Evolutionary conservation across 2,888 invertebrate genomes (phyloP).

Genomic region (Spisula subtruncata): DNA sequence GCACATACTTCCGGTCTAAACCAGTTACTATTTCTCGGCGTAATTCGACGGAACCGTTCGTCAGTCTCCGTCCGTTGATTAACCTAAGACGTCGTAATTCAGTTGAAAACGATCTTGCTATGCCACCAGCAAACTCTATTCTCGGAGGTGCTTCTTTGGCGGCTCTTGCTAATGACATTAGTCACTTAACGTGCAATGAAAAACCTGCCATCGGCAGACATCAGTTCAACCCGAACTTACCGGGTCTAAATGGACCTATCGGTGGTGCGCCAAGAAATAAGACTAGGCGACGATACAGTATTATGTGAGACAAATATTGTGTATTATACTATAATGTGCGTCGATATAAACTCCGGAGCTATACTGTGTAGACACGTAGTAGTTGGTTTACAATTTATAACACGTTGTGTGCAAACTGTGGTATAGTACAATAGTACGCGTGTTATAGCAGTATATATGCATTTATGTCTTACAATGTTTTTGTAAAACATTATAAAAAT

Average conservation of each 20-base stretch:
- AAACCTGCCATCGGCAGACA: slow-evolving; percentile 30
- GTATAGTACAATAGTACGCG: neutral
- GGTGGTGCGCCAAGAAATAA: slow-evolving; percentile 47
- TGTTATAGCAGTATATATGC: neutral
- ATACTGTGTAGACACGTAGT: slow-evolving; percentile 20
- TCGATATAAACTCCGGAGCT: neutral
- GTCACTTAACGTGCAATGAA: slow-evolving; percentile 44
- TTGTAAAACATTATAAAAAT: neutral
- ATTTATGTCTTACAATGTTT: slow-evolving; percentile 5
- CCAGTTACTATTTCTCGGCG: slow-evolving; percentile 70
- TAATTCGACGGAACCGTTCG: slow-evolving; percentile 71
- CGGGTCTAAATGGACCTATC: slow-evolving; percentile 58
- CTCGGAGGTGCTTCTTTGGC: slow-evolving; percentile 60
- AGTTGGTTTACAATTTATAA: neutral
- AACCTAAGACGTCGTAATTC: slow-evolving; percentile 70
- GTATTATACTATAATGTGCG: neutral
- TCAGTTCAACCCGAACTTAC: slow-evolving; percentile 66
- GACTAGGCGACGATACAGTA: slow-evolving; percentile 68
- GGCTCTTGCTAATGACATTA: slow-evolving; percentile 57
- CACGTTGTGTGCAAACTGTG: neutral
- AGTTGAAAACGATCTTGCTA: slow-evolving; percentile 56
- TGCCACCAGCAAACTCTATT: slow-evolving; percentile 44
- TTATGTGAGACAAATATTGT: slow-evolving; percentile 58
- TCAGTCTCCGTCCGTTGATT: slow-evolving; percentile 67
- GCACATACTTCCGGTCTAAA: slow-evolving; percentile 70